Conservation (phyloP, 2,113 vertebrate species). For the Heptranchias perlo region DNA sequence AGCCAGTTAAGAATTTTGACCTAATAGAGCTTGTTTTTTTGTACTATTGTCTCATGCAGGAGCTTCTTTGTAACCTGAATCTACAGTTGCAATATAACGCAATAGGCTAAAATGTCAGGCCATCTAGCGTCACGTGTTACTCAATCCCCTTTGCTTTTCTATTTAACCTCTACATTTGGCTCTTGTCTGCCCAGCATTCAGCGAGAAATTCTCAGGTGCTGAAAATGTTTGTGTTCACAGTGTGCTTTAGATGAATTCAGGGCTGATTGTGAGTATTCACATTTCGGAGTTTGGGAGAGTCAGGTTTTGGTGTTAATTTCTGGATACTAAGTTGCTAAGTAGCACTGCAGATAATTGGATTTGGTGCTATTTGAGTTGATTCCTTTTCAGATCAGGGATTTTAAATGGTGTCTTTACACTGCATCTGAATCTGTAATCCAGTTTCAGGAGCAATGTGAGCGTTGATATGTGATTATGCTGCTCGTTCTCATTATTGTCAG, state of each 20-base stretch:
- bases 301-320: neutral
- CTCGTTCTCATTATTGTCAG: neutral
- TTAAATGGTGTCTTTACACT: neutral
- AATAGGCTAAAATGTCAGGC: neutral
- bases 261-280: neutral
- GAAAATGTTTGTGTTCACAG: neutral
- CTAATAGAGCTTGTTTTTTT: neutral
- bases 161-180: neutral
- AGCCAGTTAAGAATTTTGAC: conserved; percentile 14
- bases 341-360: neutral
- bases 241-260: neutral
- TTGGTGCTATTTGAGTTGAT: neutral
- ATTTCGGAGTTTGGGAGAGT: neutral
- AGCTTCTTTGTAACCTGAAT: neutral
- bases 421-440: neutral
- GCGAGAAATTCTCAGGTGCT: neutral
- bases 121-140: neutral
- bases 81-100: neutral
- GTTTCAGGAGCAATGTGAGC: neutral
- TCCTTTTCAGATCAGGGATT: neutral
- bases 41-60: neutral
- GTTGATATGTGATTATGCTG: neutral
- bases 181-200: neutral
- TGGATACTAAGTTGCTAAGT: neutral
- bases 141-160: neutral